Base-by-base conservation (phyloP, 2,797 vertebrate genomes). In the Amblyopsis hoosieri region DNA sequence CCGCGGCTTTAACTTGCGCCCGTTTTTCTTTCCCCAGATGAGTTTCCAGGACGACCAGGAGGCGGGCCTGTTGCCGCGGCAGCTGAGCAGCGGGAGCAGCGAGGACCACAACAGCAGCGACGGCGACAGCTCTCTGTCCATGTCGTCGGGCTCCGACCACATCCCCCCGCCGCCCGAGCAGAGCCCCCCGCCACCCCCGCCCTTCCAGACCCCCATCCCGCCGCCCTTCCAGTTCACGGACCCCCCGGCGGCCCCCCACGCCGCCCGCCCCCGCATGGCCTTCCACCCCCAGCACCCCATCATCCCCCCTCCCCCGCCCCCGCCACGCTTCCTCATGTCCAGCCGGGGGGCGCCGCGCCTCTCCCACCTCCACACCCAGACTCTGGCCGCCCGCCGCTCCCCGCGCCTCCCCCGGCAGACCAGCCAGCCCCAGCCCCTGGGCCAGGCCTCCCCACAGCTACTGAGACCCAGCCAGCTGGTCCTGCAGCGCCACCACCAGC, bases 1-100 rank as follows among this genome's bases (percentile, higher is more conserved):
- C 23, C 23, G 23, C 55, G 55, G 49, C 46, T 72, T 50, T 56
- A 46, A 17, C 51, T 2, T 4, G 15, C 51, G 8, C 31, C 33
- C 45, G 33, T 14, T 37, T 57, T 37, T 7, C 63, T 53, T 33
- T 57, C 59, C 14, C 1, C 87, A 99, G 97, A 99, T 99, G 97
- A 98, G 94, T 69, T 99, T 98, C 89, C 96, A 96, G 0, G 97
- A 99, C 0, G 97, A 99, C 64, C 96, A 96, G 87, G 92, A 93
- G 8, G 80, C 87, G 74, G 91, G 91, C 76, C 94, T 93, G 0
- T 72, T 90, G n/a, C 91, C 93, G 52, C 94, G 93, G 0, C 95
- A 90, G 3, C 87, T 92, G 54, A 98, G 96, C 93, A 96, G 94
- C 0, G 90, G 87, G 61, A 98, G 96, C 84, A 97, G 96, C 6